Evolutionary conservation across 2,797 vertebrate genomes (phyloP).

Genomic region (Oophaga sylvatica): DNA sequence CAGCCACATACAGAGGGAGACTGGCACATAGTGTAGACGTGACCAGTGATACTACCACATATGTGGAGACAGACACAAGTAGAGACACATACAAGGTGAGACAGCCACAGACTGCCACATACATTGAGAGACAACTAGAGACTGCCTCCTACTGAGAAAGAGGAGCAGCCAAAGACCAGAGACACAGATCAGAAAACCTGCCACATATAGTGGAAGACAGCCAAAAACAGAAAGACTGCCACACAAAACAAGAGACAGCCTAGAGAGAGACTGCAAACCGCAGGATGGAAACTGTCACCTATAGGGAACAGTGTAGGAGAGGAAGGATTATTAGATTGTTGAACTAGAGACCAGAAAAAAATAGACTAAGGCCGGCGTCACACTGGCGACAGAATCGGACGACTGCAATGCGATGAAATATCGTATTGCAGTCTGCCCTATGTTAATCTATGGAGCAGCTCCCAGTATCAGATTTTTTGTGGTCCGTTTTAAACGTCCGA

Average conservation of each 20-base stretch:
- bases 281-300: too few relatives aligned
- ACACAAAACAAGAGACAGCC: neutral
- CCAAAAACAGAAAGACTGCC: neutral
- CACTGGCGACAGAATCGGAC: too few relatives aligned
- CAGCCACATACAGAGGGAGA: slow-evolving; percentile 50
- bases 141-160: neutral
- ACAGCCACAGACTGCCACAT: neutral
- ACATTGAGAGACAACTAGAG: neutral
- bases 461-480: too few relatives aligned
- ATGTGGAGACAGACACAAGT: neutral
- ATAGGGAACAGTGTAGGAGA: too few relatives aligned
- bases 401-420: too few relatives aligned
- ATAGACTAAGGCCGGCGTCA: too few relatives aligned
- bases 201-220: neutral
- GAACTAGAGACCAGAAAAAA: too few relatives aligned
- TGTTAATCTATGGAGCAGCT: too few relatives aligned
- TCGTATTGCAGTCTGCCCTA: too few relatives aligned
- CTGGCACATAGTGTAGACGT: neutral
- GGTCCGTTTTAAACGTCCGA: too few relatives aligned
- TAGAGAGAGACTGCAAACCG: neutral
- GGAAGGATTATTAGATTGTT: too few relatives aligned
- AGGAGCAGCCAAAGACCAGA: neutral
- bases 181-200: neutral
- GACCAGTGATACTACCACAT: neutral
- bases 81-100: neutral